phyloP scores from a whole-genome alignment of 2,888 invertebrate genomes.

The Erebia ligea region DNA sequence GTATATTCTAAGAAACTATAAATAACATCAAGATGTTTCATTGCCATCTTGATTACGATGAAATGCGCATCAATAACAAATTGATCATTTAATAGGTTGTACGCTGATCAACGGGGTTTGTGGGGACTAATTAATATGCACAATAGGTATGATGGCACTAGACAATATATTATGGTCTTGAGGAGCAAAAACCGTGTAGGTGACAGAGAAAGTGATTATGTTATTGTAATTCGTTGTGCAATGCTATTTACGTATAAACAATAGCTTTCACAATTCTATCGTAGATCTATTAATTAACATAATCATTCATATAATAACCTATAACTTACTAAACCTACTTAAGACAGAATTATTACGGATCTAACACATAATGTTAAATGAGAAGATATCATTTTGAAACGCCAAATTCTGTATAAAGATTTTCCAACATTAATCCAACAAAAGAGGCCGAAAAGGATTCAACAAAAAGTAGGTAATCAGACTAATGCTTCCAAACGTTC shows the following conservation, averaged over 20 bases:
- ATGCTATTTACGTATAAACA: not conserved
- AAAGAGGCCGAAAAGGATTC: not conserved
- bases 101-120: conserved; percentile 32
- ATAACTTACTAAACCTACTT: not conserved
- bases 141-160: conserved; percentile 9
- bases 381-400: conserved; percentile 5
- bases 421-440: not conserved
- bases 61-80: conserved; percentile 18
- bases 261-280: not conserved
- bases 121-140: conserved; percentile 40
- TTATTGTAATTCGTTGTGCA: not conserved
- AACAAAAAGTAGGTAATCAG: conserved; percentile 2
- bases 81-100: conserved; percentile 22
- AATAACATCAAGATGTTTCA: not conserved
- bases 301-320: not conserved
- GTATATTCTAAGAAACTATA: conserved; percentile 2
- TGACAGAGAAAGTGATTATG: conserved; percentile 21
- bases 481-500: conserved; percentile 21
- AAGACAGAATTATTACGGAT: not conserved
- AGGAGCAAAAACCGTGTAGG: conserved; percentile 7
- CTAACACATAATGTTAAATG: not conserved
- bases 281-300: not conserved
- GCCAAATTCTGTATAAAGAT: not conserved
- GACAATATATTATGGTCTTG: conserved; percentile 9
- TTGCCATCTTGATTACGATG: conserved; percentile 3